These are phyloP conservation scores for Sycophaga agraensis DNA, from an alignment of 1,140 invertebrate genomes.

Conservation along the genomic window DNA sequence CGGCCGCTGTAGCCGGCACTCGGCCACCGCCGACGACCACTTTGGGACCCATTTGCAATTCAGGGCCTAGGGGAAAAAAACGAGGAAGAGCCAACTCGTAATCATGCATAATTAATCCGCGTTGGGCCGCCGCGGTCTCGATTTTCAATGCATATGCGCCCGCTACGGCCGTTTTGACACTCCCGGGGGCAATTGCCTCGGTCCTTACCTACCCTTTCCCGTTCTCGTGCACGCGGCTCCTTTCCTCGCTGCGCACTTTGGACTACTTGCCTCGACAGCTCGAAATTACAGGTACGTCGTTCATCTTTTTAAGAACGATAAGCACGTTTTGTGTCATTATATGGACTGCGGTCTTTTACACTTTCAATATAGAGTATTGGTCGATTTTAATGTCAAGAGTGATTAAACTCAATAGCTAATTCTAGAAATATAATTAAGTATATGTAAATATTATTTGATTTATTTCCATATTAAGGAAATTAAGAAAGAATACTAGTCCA, in stretches of 20 bases:
- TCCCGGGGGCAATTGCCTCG: neutral
- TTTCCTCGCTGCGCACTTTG: neutral
- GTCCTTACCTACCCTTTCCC: neutral
- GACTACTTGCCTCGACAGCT: slow-evolving; percentile 12
- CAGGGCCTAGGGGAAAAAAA: too few species aligned
- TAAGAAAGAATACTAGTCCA: too few species aligned
- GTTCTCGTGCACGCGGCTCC: too few species aligned
- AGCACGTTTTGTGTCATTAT: neutral
- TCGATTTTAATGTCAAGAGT: too few species aligned
- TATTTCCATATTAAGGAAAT: too few species aligned
- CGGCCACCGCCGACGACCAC: neutral
- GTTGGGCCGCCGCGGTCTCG: neutral
- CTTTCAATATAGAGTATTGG: too few species aligned
- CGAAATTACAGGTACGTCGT: slow-evolving; percentile 17
- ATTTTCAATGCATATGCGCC: slow-evolving; percentile 16
- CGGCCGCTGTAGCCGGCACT: neutral
- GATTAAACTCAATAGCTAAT: too few species aligned
- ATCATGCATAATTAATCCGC: slow-evolving; percentile 24
- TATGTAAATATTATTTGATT: too few species aligned
- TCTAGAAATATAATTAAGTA: too few species aligned
- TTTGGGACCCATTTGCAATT: slow-evolving; percentile 15
- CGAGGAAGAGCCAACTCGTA: neutral
- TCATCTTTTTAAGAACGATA: slow-evolving; percentile 9
- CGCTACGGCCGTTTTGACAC: slow-evolving; percentile 17
- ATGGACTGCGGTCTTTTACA: too few species aligned